These are phyloP conservation scores for Aromia moschata DNA, from an alignment of 2,888 invertebrate genomes.

Conservation along the genomic window DNA sequence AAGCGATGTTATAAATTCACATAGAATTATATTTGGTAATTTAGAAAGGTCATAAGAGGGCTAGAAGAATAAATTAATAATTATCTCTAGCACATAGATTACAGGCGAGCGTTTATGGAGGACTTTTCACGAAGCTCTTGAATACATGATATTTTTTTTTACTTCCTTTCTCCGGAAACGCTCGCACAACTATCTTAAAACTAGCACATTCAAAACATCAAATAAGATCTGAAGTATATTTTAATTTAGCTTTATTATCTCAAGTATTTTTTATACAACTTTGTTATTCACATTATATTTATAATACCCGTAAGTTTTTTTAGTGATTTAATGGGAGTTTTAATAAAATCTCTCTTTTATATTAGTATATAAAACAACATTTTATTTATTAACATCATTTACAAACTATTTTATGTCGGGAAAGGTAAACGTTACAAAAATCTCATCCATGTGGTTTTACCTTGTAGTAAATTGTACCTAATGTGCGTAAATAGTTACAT, in stretches of 20 bases:
- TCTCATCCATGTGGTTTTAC: constrained; percentile 48
- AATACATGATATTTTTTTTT: not conserved
- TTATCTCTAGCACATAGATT: constrained; percentile 39
- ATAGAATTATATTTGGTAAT: constrained; percentile 46
- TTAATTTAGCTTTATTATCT: constrained; percentile 57
- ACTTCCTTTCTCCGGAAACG: constrained; percentile 38
- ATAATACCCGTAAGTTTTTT: constrained; percentile 62
- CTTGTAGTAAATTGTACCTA: constrained; percentile 54
- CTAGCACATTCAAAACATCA: constrained; percentile 49
- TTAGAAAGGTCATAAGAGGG: constrained; percentile 46
- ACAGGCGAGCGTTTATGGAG: constrained; percentile 45
- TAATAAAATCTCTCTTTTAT: constrained; percentile 61
- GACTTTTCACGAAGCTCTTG: constrained; percentile 3
- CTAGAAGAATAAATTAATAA: constrained; percentile 47
- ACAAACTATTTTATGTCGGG: constrained; percentile 61
- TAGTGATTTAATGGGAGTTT: constrained; percentile 58
- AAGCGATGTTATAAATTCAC: constrained; percentile 42
- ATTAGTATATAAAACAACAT: constrained; percentile 64
- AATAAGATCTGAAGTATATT: constrained; percentile 45
- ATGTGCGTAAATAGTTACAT: constrained; percentile 56
- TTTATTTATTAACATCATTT: constrained; percentile 65
- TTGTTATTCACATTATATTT: constrained; percentile 59
- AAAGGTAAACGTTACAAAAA: constrained; percentile 60
- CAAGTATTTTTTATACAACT: constrained; percentile 58
- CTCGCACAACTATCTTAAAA: constrained; percentile 37